A percentile compares a stretch with the other conserved stretches of the same genome.
Conservation (phyloP, 2,113 vertebrate genomes). For the Rhynchopsitta pachyrhyncha region DNA sequence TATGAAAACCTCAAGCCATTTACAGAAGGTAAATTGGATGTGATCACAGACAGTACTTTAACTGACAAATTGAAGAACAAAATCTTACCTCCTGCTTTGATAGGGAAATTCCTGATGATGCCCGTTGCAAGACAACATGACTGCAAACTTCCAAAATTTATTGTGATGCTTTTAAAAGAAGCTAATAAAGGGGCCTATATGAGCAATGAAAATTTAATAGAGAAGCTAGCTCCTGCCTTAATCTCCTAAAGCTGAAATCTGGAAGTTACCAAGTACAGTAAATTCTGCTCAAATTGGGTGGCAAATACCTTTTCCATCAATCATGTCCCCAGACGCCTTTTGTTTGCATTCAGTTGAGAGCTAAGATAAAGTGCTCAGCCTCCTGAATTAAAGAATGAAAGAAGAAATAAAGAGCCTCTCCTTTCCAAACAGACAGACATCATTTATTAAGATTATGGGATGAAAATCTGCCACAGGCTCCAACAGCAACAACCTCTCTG, state of each 20-base stretch:
- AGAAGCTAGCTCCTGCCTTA: background rate
- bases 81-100: background rate
- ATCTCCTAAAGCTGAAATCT: background rate
- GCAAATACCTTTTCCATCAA: background rate
- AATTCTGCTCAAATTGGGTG: background rate
- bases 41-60: background rate
- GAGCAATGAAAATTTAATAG: background rate
- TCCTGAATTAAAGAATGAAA: background rate
- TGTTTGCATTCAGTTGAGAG: background rate
- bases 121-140: background rate
- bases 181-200: background rate
- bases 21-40: background rate
- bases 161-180: background rate
- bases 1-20: background rate
- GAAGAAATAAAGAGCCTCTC: background rate
- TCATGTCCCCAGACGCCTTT: background rate
- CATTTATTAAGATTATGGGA: background rate
- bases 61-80: background rate
- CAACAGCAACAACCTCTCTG: background rate
- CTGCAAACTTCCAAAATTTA: background rate
- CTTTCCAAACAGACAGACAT: background rate
- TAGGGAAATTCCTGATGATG: background rate
- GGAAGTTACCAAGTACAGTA: background rate
- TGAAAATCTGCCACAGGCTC: background rate
- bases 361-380: background rate